Evolutionary conservation across 2,888 invertebrate genomes (phyloP), one percentile per base, ranked within the genome.

Genomic region (Apodemia mormo): DNA sequence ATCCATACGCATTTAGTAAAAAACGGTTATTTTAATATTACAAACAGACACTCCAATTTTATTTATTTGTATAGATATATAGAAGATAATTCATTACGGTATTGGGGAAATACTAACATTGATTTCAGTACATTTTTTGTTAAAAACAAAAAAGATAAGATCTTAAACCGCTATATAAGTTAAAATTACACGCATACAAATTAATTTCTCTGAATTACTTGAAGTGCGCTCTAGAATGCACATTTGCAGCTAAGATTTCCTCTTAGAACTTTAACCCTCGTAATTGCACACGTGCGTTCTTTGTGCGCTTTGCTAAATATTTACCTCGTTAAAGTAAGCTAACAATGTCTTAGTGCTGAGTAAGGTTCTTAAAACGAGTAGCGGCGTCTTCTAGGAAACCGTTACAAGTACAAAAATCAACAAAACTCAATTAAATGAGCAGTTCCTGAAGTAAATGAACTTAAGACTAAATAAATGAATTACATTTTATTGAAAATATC

Each of bases 271-370:
- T 61, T 61, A 33, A 29, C 58, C 33, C 61, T 61, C 56, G 30
- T 61, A 61, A 61, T 61, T 14, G 61, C 33, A 61, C 61, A 61
- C 33, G 61, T 61, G 61, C 61, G 33, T 61, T 61, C 49, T 49
- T 49, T 61, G 30, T 61, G 12, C 61, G 61, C 61, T 61, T 61
- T 33, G 61, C 61, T 61, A 61, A 61, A 61, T 61, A 61, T 61
- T 61, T 61, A 61, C 61, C 61, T 61, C 61, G 61, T 61, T 61
- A 61, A 61, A 30, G 61, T 33, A 30, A 61, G 61, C 30, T 61
- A 61, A 61, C 61, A 61, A 61, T 61, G 30, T 61, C 30, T 61
- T 61, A 29, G 61, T 61, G 33, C 30, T 14, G 61, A 61, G 12
- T 61, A 33, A 30, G 30, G 33, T 14, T 61, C 61, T 61, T 61